Conservation (phyloP, 2,797 vertebrate genomes). For the Cirrhinus mrigala region DNA sequence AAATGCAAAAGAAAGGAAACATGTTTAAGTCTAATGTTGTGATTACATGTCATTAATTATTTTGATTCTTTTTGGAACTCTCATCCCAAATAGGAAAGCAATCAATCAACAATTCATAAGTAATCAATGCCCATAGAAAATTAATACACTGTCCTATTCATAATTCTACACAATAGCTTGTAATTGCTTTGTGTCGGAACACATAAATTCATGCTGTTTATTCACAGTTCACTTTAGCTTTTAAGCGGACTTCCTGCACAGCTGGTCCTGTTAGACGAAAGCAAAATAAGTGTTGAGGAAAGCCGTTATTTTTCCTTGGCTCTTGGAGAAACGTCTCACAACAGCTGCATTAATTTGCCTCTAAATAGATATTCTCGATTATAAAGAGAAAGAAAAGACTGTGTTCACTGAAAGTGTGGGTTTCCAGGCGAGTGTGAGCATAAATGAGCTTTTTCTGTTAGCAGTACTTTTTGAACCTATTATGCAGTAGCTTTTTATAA, state of each 20-base stretch:
- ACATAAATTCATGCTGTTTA: slow-evolving; percentile 20
- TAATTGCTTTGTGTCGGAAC: slow-evolving; percentile 38
- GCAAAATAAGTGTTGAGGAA: slow-evolving; percentile 6
- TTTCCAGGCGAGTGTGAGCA: slow-evolving; percentile 1
- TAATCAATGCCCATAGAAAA: slow-evolving; percentile 52
- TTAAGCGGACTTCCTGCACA: slow-evolving; percentile 49
- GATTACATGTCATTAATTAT: slow-evolving; percentile 1
- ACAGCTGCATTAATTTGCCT: slow-evolving; percentile 42
- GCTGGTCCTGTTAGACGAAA: slow-evolving; percentile 36
- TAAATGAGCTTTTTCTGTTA: neutral
- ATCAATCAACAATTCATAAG: slow-evolving; percentile 43
- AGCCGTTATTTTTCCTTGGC: slow-evolving; percentile 9
- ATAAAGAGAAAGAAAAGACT: slow-evolving; percentile 11
- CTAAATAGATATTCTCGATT: neutral
- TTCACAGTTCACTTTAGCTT: slow-evolving; percentile 22
- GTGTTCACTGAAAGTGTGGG: neutral
- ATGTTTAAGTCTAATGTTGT: neutral
- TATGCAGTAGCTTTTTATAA: neutral
- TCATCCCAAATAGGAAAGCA: slow-evolving; percentile 15
- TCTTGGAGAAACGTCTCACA: slow-evolving; percentile 25
- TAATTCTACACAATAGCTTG: slow-evolving; percentile 34
- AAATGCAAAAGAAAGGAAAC: neutral
- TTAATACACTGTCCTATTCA: slow-evolving; percentile 25
- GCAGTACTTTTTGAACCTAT: neutral
- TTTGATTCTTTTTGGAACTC: slow-evolving; percentile 6